A percentile compares a stretch with the other conserved stretches of the same genome.
These are phyloP conservation scores for Syrmaticus mikado DNA, from an alignment of 2,113 vertebrate genomes.

Conservation along the genomic window DNA sequence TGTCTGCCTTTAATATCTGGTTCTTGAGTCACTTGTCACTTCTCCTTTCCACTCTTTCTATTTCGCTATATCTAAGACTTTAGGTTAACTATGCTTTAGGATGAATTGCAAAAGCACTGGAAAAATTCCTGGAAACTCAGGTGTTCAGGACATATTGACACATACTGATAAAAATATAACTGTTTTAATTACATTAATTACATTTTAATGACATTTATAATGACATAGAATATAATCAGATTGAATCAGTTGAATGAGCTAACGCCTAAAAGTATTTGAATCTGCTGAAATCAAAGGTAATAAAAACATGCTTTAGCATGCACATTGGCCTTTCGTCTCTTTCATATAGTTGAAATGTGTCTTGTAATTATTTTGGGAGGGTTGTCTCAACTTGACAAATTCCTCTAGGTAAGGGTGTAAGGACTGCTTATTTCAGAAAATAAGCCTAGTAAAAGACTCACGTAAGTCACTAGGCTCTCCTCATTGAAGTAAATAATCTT, in stretches of 20 bases:
- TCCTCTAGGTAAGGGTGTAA: neutral
- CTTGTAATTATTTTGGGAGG: neutral
- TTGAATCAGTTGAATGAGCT: neutral
- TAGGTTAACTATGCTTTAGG: neutral
- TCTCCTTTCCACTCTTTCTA: neutral
- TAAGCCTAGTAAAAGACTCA: neutral
- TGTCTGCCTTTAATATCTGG: neutral
- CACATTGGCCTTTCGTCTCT: neutral
- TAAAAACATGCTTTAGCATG: neutral
- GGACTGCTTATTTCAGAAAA: neutral
- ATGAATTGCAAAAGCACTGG: neutral
- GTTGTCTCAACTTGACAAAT: neutral
- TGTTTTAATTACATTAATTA: neutral
- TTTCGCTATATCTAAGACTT: neutral
- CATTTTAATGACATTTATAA: neutral
- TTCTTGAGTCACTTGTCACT: neutral
- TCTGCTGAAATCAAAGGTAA: neutral
- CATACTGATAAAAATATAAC: neutral
- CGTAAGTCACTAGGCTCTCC: neutral
- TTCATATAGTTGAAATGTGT: neutral
- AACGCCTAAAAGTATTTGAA: neutral
- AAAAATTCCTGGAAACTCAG: neutral
- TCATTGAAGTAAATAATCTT: neutral
- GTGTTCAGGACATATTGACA: neutral
- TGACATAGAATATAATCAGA: neutral